Evolutionary conservation across 2,113 vertebrate genomes (phyloP).

Genomic region (Nicator chloris): DNA sequence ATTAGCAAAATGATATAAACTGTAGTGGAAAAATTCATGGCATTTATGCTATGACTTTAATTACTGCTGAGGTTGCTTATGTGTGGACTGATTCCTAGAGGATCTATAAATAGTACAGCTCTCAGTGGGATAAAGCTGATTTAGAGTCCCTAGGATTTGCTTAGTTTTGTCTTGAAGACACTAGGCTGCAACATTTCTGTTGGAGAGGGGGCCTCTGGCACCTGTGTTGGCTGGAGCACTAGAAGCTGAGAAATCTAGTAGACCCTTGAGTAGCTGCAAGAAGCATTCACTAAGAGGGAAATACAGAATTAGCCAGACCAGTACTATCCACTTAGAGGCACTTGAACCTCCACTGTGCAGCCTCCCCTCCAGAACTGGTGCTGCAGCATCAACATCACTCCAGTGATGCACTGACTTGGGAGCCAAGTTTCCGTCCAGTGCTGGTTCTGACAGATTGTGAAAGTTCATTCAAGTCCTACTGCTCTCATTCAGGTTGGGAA

Average conservation of each 20-base stretch:
- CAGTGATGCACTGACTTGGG: background rate
- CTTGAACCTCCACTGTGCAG: background rate
- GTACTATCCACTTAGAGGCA: background rate
- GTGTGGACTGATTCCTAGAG: background rate
- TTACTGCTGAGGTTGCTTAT: background rate
- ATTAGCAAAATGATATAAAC: background rate
- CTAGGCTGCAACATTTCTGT: background rate
- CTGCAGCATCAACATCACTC: background rate
- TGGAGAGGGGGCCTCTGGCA: background rate
- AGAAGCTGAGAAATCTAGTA: background rate
- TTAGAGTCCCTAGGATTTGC: background rate
- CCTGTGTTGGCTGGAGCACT: background rate
- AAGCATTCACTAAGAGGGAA: background rate
- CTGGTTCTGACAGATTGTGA: background rate
- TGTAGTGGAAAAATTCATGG: background rate
- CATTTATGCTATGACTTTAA: background rate
- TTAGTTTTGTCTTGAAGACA: background rate
- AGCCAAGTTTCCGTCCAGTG: background rate
- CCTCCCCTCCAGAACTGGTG: background rate
- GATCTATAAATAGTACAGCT: background rate
- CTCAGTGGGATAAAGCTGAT: background rate
- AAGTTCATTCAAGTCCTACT: background rate
- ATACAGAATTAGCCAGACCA: background rate
- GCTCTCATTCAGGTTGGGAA: background rate
- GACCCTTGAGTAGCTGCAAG: background rate